phyloP scores from a whole-genome alignment of 2,888 invertebrate species.

The Hyalella azteca region DNA sequence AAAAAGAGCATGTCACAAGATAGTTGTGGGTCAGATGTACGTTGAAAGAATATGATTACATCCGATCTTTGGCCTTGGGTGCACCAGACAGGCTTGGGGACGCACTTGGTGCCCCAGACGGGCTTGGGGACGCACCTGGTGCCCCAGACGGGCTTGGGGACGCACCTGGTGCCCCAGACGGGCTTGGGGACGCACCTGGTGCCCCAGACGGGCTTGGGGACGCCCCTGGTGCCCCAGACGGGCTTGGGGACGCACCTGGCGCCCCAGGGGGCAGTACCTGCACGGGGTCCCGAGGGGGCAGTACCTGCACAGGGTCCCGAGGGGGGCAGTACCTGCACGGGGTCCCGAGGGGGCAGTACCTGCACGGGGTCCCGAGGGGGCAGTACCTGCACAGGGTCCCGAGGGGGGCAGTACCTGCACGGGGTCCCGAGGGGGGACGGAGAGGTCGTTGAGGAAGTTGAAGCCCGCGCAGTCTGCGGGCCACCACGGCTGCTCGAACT shows the following conservation, averaged over 20 bases:
- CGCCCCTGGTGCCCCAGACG: slow-evolving; percentile 64
- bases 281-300: neutral
- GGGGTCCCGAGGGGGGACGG: neutral
- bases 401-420: neutral
- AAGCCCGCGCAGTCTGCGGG: neutral
- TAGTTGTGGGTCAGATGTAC: too few relatives aligned
- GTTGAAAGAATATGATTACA: too few relatives aligned
- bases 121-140: slow-evolving; percentile 67
- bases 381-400: neutral
- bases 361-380: neutral
- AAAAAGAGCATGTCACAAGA: too few relatives aligned
- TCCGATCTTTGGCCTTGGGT: slow-evolving; percentile 19
- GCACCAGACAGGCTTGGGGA: slow-evolving; percentile 43
- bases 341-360: too few relatives aligned
- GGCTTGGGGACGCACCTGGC: slow-evolving; percentile 65
- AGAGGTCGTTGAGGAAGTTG: slow-evolving; percentile 1
- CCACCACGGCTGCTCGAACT: neutral
- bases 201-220: slow-evolving; percentile 43
- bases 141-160: slow-evolving; percentile 67
- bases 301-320: neutral
- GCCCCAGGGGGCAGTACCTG: neutral
- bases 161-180: too few relatives aligned
- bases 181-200: slow-evolving; percentile 40
- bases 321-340: neutral
- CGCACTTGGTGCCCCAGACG: slow-evolving; percentile 64